Evolutionary conservation across 2,113 vertebrate species (phyloP).

Genomic region (Tympanuchus pallidicinctus): DNA sequence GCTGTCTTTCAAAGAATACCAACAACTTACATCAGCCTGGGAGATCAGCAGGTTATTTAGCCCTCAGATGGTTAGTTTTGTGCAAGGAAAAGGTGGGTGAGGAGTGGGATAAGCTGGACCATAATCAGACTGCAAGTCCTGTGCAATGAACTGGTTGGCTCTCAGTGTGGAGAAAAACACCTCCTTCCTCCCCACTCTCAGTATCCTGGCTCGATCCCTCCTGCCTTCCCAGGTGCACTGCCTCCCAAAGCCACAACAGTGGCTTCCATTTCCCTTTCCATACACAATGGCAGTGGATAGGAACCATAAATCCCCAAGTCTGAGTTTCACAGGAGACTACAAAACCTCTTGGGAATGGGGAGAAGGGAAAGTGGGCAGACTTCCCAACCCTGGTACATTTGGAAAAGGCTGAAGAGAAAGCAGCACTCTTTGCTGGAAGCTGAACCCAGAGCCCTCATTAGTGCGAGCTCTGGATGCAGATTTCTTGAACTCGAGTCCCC

Average conservation of each 20-base stretch:
- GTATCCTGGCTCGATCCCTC: not conserved
- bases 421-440: constrained; percentile 26
- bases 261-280: not conserved
- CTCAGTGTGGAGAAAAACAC: not conserved
- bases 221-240: not conserved
- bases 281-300: not conserved
- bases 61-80: not conserved
- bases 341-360: not conserved
- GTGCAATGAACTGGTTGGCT: not conserved
- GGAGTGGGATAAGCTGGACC: not conserved
- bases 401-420: constrained; percentile 16
- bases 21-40: not conserved
- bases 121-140: not conserved
- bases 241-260: not conserved
- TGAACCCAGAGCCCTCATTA: not conserved
- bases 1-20: not conserved
- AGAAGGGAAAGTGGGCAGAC: not conserved
- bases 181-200: not conserved
- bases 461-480: constrained; percentile 28
- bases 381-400: not conserved
- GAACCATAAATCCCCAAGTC: not conserved
- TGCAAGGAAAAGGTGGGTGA: not conserved
- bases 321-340: not conserved
- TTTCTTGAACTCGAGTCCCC: not conserved
- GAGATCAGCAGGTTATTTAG: not conserved